Evolutionary conservation across 2,113 vertebrate genomes (phyloP), one percentile per base, ranked within the genome.

Genomic region (Nesogale talazaci): DNA sequence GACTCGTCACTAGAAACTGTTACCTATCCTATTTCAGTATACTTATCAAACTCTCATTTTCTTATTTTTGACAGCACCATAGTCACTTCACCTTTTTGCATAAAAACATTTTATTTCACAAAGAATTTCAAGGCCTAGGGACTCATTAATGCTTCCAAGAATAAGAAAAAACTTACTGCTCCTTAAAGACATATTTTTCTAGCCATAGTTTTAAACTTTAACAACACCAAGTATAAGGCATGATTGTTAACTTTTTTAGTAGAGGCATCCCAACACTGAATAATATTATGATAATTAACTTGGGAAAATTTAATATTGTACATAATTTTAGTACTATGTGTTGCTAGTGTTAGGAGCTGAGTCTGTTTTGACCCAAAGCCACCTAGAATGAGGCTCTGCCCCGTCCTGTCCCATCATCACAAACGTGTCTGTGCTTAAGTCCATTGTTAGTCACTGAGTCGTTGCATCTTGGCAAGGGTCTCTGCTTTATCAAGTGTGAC

Each of bases 161-260:
- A 38, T 46, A 34, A 63, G 14, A 93, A 72, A 72, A 67, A 93
- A 92, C 25, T 10, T 52, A n/a, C 36, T 63, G 46, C 6, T 92
- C 80, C 76, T 67, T 83, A 93, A 93, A 89, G 31, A 1, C 3
- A 70, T 85, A 75, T 88, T 19, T 63, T 90, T 46, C 82, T 76
- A 90, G 90, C 7, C 14, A 83, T 70, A n/a, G 34, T n/a, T 34
- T 34, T 34, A 70, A 70, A 34, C 15, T 70, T 19, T n/a, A 70
- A 14, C 0, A 76, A 65, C 0, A 74, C 20, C 57, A 93, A 9
- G 17, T 88, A 69, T 7, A 90, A 86, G 82, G 12, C 38, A 12
- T 88, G 95, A 86, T 90, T 90, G 42, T 27, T 40, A 19, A 17
- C 57, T 88, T 92, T 90, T 95, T 80, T 92, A 80, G 83, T 87